Evolutionary conservation across 2,113 vertebrate species (phyloP).

Genomic region (Orientallactaga bullata): DNA sequence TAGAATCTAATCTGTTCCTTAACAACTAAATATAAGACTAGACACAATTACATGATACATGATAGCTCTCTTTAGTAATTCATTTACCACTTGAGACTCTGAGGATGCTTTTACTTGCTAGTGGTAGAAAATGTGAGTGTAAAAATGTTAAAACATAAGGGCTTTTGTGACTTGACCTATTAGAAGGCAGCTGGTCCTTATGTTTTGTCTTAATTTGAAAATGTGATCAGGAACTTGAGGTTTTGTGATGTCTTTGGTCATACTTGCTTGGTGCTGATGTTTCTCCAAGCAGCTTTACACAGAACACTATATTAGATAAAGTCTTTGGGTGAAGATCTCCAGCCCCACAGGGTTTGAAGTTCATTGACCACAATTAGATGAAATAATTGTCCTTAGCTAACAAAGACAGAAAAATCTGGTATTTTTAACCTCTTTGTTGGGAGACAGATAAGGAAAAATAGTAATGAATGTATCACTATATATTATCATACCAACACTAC

Average conservation of each 20-base stretch:
- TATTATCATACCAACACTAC: not conserved
- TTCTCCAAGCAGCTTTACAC: not conserved
- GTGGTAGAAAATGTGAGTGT: too few relatives aligned
- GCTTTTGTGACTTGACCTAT: not conserved
- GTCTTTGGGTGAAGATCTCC: too few relatives aligned
- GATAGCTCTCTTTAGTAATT: not conserved
- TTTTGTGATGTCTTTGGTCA: constrained; percentile 19
- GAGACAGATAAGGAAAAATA: not conserved
- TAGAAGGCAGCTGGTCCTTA: not conserved
- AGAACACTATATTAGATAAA: too few relatives aligned
- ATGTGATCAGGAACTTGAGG: not conserved
- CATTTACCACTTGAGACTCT: not conserved
- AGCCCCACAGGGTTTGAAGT: not conserved
- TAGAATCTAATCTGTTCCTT: not conserved
- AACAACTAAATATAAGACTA: not conserved
- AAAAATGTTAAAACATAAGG: not conserved
- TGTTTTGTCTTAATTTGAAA: not conserved
- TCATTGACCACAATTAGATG: not conserved
- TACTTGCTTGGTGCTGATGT: not conserved
- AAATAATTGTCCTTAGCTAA: not conserved
- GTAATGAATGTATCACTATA: not conserved
- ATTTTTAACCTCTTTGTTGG: not conserved
- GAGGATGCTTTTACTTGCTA: not conserved
- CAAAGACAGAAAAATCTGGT: not conserved
- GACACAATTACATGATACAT: not conserved